Percentiles rank a stretch among this genome's conserved stretches.
phyloP scores from a whole-genome alignment of 2,113 vertebrate species.

The Chloropsis cyanopogon region DNA sequence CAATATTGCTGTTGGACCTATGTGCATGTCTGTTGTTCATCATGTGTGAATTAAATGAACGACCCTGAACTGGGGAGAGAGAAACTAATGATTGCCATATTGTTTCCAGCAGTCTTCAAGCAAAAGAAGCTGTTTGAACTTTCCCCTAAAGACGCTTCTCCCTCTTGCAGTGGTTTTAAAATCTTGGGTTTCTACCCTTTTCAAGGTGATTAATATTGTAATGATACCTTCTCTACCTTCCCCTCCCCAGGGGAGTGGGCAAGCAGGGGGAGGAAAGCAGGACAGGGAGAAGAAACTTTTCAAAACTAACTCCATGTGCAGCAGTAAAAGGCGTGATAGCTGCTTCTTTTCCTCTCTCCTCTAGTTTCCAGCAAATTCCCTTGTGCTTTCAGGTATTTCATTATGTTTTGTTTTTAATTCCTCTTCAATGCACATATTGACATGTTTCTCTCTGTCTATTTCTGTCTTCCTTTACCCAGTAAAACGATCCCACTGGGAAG shows the following conservation, averaged over 20 bases:
- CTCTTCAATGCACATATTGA: slow-evolving; percentile 10
- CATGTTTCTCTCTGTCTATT: neutral
- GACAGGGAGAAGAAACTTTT: neutral
- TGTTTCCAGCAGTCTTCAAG: slow-evolving; percentile 25
- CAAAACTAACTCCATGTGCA: neutral
- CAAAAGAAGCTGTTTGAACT: slow-evolving; percentile 50
- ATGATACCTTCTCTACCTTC: neutral
- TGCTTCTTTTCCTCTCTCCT: slow-evolving; percentile 11
- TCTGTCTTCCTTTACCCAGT: neutral
- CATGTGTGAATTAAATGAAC: slow-evolving; percentile 38
- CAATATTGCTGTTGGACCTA: slow-evolving; percentile 19
- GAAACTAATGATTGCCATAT: slow-evolving; percentile 60
- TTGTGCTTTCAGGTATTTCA: slow-evolving; percentile 29
- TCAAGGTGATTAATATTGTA: slow-evolving; percentile 29
- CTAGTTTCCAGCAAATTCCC: slow-evolving; percentile 19
- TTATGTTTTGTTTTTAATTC: slow-evolving; percentile 23
- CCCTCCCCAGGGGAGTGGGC: neutral
- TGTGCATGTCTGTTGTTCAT: slow-evolving; percentile 50
- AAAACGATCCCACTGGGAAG: slow-evolving; percentile 2
- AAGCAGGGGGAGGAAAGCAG: neutral
- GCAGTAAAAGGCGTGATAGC: neutral
- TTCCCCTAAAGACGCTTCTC: slow-evolving; percentile 50
- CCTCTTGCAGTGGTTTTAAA: slow-evolving; percentile 15
- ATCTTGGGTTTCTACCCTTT: neutral
- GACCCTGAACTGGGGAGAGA: slow-evolving; percentile 5